A percentile compares a stretch with the other conserved stretches of the same genome.
Conservation (phyloP, 1,140 invertebrate genomes). For the Mactra quadrangularis region DNA sequence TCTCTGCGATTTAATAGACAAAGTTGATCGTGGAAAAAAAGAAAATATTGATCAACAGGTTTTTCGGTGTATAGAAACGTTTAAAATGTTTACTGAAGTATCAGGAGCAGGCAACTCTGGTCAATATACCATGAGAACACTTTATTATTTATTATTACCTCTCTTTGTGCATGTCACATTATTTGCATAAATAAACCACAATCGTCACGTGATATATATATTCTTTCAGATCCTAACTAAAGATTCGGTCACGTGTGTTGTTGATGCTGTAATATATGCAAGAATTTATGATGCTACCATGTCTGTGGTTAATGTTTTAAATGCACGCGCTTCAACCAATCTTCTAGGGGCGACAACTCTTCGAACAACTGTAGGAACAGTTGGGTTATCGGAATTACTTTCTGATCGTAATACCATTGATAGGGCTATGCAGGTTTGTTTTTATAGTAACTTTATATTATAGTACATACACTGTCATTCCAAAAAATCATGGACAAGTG, state of each 20-base stretch:
- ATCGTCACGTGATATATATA: no score
- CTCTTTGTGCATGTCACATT: no score
- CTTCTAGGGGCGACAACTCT: conserved; percentile 85
- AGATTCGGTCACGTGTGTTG: conserved; percentile 58
- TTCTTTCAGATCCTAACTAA: conserved; percentile 56
- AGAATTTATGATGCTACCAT: conserved; percentile 96
- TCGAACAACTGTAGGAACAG: conserved; percentile 94
- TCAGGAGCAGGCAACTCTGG: no score
- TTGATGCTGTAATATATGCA: conserved; percentile 94
- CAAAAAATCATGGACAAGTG: no score
- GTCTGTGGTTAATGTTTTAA: conserved; percentile 97
- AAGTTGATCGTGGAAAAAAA: not conserved
- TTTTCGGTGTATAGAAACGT: no score
- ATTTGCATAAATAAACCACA: no score
- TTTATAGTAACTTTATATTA: not conserved
- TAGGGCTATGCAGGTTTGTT: conserved; percentile 89
- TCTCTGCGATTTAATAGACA: not conserved
- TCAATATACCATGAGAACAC: no score
- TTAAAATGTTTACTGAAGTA: no score
- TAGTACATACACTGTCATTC: no score
- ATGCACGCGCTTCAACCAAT: conserved; percentile 89
- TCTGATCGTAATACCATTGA: conserved; percentile 95
- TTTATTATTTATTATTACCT: no score
- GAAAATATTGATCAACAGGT: no score
- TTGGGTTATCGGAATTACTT: conserved; percentile 94